Evolutionary conservation across 2,888 invertebrate genomes (phyloP).

Genomic region (Erannis defoliaria): DNA sequence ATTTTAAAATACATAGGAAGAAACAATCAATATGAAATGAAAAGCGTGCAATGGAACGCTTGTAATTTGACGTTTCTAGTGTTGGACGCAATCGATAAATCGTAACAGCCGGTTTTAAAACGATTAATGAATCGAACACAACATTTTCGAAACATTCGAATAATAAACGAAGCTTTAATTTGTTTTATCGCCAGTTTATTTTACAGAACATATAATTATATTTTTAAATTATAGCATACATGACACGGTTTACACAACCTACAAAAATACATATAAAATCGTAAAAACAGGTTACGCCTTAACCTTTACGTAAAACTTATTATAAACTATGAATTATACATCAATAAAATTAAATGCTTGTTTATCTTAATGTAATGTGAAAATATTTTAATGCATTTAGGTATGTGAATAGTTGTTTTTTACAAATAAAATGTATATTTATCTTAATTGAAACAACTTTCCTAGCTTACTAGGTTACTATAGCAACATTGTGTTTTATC

Average conservation of each 20-base stretch:
- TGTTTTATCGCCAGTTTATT: neutral
- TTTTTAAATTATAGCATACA: neutral
- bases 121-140: neutral
- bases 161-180: neutral
- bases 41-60: slow-evolving; percentile 17
- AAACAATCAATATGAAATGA: neutral
- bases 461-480: no score
- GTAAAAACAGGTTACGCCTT: no score
- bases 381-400: no score
- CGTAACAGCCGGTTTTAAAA: no score
- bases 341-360: neutral
- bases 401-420: no score
- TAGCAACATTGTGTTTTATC: no score
- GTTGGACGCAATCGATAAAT: no score
- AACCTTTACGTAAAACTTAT: no score
- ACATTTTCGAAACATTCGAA: neutral
- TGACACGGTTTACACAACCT: neutral
- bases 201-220: neutral
- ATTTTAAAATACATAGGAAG: neutral
- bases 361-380: neutral
- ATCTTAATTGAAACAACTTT: no score
- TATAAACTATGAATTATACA: no score
- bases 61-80: slow-evolving; percentile 10
- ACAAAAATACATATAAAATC: no score
- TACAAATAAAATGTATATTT: no score